Evolutionary conservation across 2,888 invertebrate species (phyloP), one percentile per base, ranked within the genome.

Genomic region (Leptinotarsa tumamoca): DNA sequence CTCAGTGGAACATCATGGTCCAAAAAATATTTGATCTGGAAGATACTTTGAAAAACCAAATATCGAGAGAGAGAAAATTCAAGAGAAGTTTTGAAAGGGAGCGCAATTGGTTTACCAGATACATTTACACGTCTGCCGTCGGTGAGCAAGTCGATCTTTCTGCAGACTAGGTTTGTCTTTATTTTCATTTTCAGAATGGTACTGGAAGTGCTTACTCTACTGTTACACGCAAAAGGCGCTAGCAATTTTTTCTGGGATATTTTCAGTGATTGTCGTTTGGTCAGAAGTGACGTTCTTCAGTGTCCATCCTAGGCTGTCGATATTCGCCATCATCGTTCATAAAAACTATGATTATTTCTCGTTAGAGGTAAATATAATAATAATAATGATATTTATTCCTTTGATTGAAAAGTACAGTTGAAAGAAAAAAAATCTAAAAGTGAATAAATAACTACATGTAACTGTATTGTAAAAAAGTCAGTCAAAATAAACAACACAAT

Each of bases 221-320:
- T 93, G 94, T 68, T 95, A 96, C 85, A 92, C 95, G 77, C 90
- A 95, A 82, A 95, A 95, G 87, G 86, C 91, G 0, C 88, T 95
- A 80, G 94, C 97, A 2, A 90, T 95, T 43, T 82, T 93, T 15
- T 92, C 96, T 0, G 94, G 93, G 3, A 88, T 94, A 58, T 91
- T 99, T 88, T 98, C 98, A 0, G 89, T 95, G 33, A 93, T 95
- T 86, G 97, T 99, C 51, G 96, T 99, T n/a, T 98, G 99, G 98
- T 99, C 98, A 0, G 99, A 99, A 90, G 93, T 99, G 84, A 98
- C 99, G 1, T 99, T 99, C 90, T 99, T 99, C 90, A 95, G 95
- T 86, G 94, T 95, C 84, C 90, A 91, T 33, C 99, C 99, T 0
- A 96, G 98, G 27, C 91, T 99, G 4, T 99, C 99, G 1, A 92